phyloP scores from a whole-genome alignment of 1,140 invertebrate species.

The Macrobrachium nipponense region DNA sequence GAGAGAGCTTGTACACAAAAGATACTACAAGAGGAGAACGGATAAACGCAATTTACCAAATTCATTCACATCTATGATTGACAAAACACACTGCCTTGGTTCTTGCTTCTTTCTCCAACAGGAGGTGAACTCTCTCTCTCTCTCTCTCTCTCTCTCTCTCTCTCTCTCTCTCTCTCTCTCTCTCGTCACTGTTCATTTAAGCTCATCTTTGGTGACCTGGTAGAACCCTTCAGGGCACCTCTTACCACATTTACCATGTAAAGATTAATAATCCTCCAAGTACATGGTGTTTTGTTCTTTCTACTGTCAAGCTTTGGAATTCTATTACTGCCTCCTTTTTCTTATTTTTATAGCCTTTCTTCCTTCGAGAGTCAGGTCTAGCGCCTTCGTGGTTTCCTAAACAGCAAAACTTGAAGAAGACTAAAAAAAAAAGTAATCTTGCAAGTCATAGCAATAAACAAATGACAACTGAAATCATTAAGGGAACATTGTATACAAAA shows the following conservation, averaged over 20 bases:
- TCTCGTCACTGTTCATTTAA: not conserved
- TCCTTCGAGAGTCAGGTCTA: not conserved
- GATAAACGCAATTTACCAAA: too few species aligned
- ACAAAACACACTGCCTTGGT: too few species aligned
- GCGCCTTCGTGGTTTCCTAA: too few species aligned
- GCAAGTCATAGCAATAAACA: not conserved
- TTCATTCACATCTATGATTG: too few species aligned
- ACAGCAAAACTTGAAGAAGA: too few species aligned
- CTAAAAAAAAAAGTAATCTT: not conserved
- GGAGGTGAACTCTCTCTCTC: not conserved
- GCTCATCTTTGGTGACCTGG: not conserved
- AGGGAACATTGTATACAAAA: too few species aligned
- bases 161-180: conserved; percentile 24
- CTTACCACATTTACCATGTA: too few species aligned
- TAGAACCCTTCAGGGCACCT: too few species aligned
- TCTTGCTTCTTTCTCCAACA: too few species aligned
- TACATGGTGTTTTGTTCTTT: not conserved
- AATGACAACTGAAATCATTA: not conserved
- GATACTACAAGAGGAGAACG: too few species aligned
- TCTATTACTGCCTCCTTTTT: not conserved
- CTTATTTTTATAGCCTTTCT: not conserved
- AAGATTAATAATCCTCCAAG: not conserved
- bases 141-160: not conserved
- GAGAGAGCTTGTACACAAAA: too few species aligned
- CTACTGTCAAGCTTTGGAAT: not conserved